Evolutionary conservation across 2,113 vertebrate species (phyloP), one percentile per base, ranked within the genome.

Genomic region (Donacobius atricapilla): DNA sequence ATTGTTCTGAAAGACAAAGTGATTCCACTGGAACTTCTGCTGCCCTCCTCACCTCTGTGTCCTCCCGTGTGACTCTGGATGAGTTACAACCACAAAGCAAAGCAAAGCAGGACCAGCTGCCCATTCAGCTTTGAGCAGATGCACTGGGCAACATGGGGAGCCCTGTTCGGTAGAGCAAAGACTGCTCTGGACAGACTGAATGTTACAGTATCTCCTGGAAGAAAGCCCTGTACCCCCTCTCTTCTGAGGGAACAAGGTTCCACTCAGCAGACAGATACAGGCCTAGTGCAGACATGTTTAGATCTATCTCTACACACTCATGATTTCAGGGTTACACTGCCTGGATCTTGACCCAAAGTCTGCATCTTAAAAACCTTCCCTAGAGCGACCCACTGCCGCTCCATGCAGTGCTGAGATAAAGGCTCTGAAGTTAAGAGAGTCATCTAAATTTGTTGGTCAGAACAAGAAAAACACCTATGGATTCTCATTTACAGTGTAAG

Each of bases 1-100:
- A 93, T 91, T 73, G 98, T 70, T 96, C 98, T 98, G 89, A 96
- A 89, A 98, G 87, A 96, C 11, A 80, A 73, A 76, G 40, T 1
- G 2, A 66, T 86, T 70, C 31, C 44, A 50, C 6, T 37, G 53
- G 31, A 37, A 48, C 16, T 61, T 69, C 35, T 44, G 57, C 28
- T 71, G 39, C 21, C 39, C 47, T 77, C n/a, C 61, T 78, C 40
- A 64, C 45, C 61, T 81, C 81, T 20, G 13, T 25, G 47, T 37
- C 64, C 54, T 72, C 57, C 57, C 35, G 31, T 7, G 19, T 37
- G 30, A 66, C 50, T 64, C 33, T 37, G 24, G 30, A 35, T 63
- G 48, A 77, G 37, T 58, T 56, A 61, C 25, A 73, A 25, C 16
- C 19, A 50, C 9, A 33, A 66, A n/a, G 45, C 35, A 33, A 66